These are phyloP conservation scores for Pseudococcus jackbeardsleyi DNA, from an alignment of 2,888 invertebrate species.

Conservation along the genomic window DNA sequence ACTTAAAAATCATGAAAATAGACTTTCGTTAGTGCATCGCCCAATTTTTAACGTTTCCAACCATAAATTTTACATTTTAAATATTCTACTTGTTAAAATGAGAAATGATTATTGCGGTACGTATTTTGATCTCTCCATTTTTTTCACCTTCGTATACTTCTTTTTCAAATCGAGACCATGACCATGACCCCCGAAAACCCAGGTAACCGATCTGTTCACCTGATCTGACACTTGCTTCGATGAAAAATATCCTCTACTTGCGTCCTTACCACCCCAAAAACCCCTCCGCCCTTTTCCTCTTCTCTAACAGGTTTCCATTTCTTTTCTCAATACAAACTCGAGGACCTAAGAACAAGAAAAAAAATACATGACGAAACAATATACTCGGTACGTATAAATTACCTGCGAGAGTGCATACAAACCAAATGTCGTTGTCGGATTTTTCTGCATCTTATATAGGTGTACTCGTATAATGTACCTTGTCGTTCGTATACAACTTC, in stretches of 20 bases:
- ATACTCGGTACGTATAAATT: slow-evolving; percentile 10
- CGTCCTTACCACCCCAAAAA: no score
- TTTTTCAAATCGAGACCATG: neutral
- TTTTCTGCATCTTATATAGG: neutral
- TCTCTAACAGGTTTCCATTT: neutral
- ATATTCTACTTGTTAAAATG: no score
- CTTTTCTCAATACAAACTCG: neutral
- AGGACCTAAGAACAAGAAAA: neutral
- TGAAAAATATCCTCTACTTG: neutral
- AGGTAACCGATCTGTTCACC: neutral
- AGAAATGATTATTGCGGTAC: no score
- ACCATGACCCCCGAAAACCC: neutral
- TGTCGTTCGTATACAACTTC: neutral
- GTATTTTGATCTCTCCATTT: no score
- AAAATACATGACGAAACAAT: neutral
- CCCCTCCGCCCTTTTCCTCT: neutral
- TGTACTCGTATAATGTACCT: neutral
- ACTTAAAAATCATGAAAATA: no score
- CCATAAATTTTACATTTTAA: no score
- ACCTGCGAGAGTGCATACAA: neutral
- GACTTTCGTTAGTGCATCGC: no score
- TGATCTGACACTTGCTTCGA: neutral
- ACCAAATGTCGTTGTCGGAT: neutral
- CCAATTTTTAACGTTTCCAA: no score
- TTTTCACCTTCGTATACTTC: no score